phyloP scores from a whole-genome alignment of 2,113 vertebrate species.

The Psephotus haematonotus region DNA sequence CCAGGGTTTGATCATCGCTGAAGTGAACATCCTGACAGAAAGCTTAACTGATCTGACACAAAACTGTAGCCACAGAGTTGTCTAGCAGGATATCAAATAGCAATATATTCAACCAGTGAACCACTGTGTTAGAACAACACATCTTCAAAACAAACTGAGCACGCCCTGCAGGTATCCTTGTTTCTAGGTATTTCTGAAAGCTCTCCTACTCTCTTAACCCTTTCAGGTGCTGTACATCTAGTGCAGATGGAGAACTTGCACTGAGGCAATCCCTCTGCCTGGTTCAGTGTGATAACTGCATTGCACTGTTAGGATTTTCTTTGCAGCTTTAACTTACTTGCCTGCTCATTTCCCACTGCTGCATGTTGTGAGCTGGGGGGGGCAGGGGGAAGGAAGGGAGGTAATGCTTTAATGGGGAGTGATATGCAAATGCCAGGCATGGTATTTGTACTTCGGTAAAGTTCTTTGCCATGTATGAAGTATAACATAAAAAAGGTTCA shows the following conservation, averaged over 20 bases:
- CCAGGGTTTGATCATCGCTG: neutral
- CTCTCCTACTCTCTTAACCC: neutral
- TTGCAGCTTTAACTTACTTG: neutral
- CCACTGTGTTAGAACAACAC: neutral
- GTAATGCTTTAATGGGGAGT: neutral
- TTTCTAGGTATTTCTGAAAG: conserved; percentile 19
- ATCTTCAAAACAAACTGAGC: neutral
- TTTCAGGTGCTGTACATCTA: neutral
- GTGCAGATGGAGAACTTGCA: neutral
- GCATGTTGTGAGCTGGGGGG: neutral
- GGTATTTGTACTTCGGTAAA: neutral
- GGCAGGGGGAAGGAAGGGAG: neutral
- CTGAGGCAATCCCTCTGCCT: neutral
- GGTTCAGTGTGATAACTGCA: neutral
- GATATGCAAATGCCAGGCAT: neutral
- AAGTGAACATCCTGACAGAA: neutral
- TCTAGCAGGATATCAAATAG: neutral
- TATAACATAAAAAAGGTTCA: neutral
- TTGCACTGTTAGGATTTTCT: neutral
- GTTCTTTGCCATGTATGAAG: neutral
- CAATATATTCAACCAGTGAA: neutral
- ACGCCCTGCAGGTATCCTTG: neutral
- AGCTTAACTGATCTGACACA: neutral
- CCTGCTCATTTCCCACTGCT: neutral
- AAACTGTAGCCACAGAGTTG: neutral